Base-by-base conservation (phyloP, 2,113 vertebrate genomes). In the human (Homo sapiens) region DNA sequence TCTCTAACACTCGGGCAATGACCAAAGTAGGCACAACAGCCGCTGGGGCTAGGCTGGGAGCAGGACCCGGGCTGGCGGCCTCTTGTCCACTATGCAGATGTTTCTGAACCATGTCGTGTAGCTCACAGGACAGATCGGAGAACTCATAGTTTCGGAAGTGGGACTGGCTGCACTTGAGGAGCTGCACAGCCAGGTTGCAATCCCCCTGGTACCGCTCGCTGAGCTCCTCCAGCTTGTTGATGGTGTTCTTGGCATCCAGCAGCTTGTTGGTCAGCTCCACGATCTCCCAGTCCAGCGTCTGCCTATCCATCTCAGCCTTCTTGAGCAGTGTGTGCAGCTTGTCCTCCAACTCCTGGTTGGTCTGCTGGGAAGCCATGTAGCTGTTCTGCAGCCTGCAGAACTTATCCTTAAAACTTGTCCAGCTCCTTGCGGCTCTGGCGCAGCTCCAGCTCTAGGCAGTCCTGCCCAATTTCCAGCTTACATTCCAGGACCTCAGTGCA, bases 111-210 rank as follows among this genome's bases (percentile, higher is more conserved):
- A 99, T 99, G 94, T 99, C 99, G 98, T 99, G 99, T 8, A 99
- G 99, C 98, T 99, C 99, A 38, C 98, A 99, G 38, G 99, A 99
- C 96, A 99, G 98, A 99, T 99, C 99, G 79, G 99, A 99, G 82
- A 99, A 99, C 98, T 99, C 99, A 99, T 99, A 99, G 98, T 99
- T 99, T 96, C 99, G 99, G 99, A 99, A 99, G 96, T 99, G 99
- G 10, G 99, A 99, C 98, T 99, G 99, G 98, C 99, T 99, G 98
- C 99, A 99, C 98, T 99, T 99, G 88, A 99, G 99, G 89, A 99
- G 99, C 98, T 99, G 99, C 82, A 99, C 99, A 0, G 99, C 99
- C 86, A 99, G 98, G 97, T 99, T 99, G 97, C 99, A 99, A 98
- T 99, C 99, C 97, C 99, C 99, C 45, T 99, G 98, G 98, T 99